These are phyloP conservation scores for Metridium senile DNA, from an alignment of 92 coral and sea anemone species.

Conservation along the genomic window DNA sequence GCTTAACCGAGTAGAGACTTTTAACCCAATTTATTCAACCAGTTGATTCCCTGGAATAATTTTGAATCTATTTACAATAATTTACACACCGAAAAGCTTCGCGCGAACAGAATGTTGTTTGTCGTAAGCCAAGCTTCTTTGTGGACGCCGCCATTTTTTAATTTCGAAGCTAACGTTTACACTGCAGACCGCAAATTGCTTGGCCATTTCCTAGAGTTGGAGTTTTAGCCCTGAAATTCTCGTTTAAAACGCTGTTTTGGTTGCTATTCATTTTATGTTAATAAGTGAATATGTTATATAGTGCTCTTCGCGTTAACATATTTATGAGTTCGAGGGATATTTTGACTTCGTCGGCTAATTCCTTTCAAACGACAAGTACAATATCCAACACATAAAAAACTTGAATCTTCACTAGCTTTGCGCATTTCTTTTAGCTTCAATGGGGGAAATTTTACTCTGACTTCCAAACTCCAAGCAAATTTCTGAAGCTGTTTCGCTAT, in stretches of 20 bases:
- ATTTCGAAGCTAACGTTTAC: neutral
- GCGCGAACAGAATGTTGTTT: neutral
- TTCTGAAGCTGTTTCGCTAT: constrained; percentile 21
- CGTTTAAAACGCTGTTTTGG: constrained; percentile 18
- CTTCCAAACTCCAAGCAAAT: neutral
- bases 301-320: constrained; percentile 61
- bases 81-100: neutral
- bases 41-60: constrained; percentile 8
- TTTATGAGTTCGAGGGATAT: constrained; percentile 71
- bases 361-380: constrained; percentile 13
- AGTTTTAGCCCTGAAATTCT: neutral
- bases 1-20: neutral
- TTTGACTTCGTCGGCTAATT: constrained; percentile 67
- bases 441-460: neutral
- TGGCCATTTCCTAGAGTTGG: neutral
- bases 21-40: constrained; percentile 21
- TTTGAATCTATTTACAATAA: constrained; percentile 27
- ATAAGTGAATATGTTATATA: constrained; percentile 75
- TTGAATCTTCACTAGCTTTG: neutral
- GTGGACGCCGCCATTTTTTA: constrained; percentile 45
- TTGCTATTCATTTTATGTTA: constrained; percentile 75
- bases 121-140: constrained; percentile 18
- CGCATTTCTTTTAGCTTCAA: neutral
- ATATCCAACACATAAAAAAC: neutral
- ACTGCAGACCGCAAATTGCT: neutral